phyloP scores from a whole-genome alignment of 2,888 invertebrate genomes.

The Pelosia muscerda region DNA sequence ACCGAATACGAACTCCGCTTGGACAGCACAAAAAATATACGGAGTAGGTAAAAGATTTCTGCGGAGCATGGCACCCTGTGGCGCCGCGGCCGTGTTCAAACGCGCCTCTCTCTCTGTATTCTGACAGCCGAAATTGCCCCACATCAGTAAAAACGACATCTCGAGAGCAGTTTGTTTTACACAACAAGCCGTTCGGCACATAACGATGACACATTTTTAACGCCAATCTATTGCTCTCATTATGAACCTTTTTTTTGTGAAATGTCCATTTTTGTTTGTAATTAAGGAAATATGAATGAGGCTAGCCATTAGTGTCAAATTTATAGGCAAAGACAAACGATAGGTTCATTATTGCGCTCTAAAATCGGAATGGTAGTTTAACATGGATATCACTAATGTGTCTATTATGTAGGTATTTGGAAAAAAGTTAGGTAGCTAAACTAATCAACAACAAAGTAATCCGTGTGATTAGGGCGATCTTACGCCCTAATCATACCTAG shows the following conservation, averaged over 20 bases:
- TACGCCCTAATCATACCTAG: no score
- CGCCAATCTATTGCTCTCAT: slow-evolving; percentile 63
- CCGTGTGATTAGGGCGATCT: no score
- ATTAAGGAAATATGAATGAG: slow-evolving; percentile 48
- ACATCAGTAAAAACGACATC: slow-evolving; percentile 72
- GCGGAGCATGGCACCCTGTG: slow-evolving; percentile 76
- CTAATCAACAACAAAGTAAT: no score
- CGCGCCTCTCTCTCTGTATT: slow-evolving; percentile 63
- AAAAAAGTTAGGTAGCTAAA: neutral
- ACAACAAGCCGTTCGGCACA: slow-evolving; percentile 74
- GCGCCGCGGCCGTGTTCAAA: slow-evolving; percentile 78
- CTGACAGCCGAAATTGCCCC: slow-evolving; percentile 84
- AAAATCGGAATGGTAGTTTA: slow-evolving; percentile 7
- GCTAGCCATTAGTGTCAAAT: slow-evolving; percentile 43
- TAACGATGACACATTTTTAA: slow-evolving; percentile 75
- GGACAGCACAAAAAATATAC: slow-evolving; percentile 62
- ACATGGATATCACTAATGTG: slow-evolving; percentile 4
- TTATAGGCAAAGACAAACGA: slow-evolving; percentile 27
- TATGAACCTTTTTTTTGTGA: slow-evolving; percentile 54
- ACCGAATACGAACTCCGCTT: slow-evolving; percentile 37
- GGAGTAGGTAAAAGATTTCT: slow-evolving; percentile 76
- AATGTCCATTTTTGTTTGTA: slow-evolving; percentile 43
- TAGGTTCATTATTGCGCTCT: slow-evolving; percentile 17
- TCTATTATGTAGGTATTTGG: neutral
- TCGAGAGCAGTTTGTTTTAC: slow-evolving; percentile 79